A percentile compares a stretch with the other conserved stretches of the same genome.
Evolutionary conservation across 64 coral and sea anemone species (phyloP).

Genomic region (Porites lutea): DNA sequence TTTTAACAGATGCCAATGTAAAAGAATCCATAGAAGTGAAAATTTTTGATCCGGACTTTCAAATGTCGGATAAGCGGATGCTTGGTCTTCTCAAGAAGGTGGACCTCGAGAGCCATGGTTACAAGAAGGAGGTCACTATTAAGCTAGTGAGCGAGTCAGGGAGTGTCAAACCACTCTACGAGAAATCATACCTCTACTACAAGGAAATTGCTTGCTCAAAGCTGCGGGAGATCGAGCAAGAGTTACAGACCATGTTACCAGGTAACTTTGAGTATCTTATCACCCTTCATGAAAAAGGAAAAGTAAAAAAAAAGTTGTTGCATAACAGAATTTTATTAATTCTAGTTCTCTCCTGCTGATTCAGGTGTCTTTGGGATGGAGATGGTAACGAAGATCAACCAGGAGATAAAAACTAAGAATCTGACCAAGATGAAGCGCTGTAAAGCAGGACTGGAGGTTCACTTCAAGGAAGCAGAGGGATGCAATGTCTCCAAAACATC

Average conservation of each 20-base stretch:
- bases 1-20: not conserved
- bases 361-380: not conserved
- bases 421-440: not conserved
- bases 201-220: not conserved
- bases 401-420: not conserved
- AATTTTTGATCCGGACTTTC: conserved; percentile 12
- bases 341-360: too few species aligned
- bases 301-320: too few species aligned
- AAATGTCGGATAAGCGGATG: not conserved
- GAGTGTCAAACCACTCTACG: not conserved
- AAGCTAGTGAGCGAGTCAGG: not conserved
- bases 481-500: too few species aligned
- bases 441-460: too few species aligned
- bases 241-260: not conserved
- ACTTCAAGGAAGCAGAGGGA: not conserved
- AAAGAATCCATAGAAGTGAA: not conserved
- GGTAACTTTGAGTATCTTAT: not conserved
- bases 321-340: not conserved
- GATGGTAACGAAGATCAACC: not conserved
- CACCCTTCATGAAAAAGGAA: too few species aligned
- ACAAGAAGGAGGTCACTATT: conserved; percentile 15
- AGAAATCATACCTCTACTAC: not conserved
- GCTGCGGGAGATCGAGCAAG: not conserved
- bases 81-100: not conserved
- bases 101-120: conserved; percentile 19